Evolutionary conservation across 2,113 vertebrate species (phyloP), one percentile per base, ranked within the genome.

Genomic region (Peucedramus taeniatus): DNA sequence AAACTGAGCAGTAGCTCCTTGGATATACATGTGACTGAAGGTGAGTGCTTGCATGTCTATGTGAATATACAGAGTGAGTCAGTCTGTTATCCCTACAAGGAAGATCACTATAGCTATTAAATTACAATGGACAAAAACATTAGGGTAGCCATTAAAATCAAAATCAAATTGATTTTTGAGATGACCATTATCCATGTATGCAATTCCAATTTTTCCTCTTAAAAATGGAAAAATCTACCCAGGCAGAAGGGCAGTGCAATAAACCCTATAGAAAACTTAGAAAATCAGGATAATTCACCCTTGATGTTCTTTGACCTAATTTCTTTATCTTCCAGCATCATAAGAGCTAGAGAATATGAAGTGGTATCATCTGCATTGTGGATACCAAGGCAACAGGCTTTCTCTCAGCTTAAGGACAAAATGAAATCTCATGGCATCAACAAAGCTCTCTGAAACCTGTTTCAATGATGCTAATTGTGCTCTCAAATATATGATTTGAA

Each of bases 91-190:
- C 42, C 72, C 49, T 11, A 21, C 49, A n/a, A 76, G 37, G 92
- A 85, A 91, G 66, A 84, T 69, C 85, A 87, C 85, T 59, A 31
- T 1, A 50, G 56, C 78, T 87, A 94, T 91, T 95, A 87, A 91
- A 93, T 90, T 89, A 87, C 61, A 85, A 72, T 23, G 30, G 70
- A n/a, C 50, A 90, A 83, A 94, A 89, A 44, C 87, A 87, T 93
- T 69, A 94, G 56, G 13, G 42, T 14, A 59, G 87, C 59, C 89
- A 90, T 87, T 94, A 91, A 93, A 91, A 95, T 76, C 21, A 79
- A 93, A 89, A 91, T 12, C 45, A 42, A 74, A 68, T 95, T 79
- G 81, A 93, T 96, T 91, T 90, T 87, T 0, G 9, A 71, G 74
- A 87, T 68, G 21, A 82, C 76, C 53, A 12, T 72, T 94, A 94